phyloP scores from a whole-genome alignment of 1,140 invertebrate genomes.

The Psilanteris sp. region DNA sequence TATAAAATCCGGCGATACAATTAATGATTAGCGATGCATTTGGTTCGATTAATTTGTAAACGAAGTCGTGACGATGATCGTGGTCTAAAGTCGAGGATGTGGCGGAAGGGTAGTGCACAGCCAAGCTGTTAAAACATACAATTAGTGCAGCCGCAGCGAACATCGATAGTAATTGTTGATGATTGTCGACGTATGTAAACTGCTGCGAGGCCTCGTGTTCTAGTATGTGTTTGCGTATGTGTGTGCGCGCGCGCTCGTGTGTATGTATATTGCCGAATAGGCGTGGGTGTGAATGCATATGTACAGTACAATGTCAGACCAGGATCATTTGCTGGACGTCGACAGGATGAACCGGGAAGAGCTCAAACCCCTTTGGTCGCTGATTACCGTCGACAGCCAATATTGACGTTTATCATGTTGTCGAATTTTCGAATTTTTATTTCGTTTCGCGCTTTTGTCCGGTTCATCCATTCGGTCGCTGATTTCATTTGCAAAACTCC shows the following conservation, averaged over 20 bases:
- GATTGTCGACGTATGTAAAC: constrained; percentile 65
- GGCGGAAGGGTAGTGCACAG: constrained; percentile 67
- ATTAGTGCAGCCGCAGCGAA: constrained; percentile 77
- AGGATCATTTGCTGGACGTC: constrained; percentile 58
- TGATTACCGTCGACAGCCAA: constrained; percentile 50
- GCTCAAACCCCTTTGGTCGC: constrained; percentile 33
- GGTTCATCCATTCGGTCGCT: constrained; percentile 19
- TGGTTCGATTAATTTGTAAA: constrained; percentile 46
- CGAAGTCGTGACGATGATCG: constrained; percentile 50
- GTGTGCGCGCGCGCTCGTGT: not conserved
- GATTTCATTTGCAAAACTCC: constrained; percentile 31
- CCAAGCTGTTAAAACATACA: constrained; percentile 77
- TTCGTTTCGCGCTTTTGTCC: constrained; percentile 20
- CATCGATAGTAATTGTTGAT: constrained; percentile 73
- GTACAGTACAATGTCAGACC: constrained; percentile 48
- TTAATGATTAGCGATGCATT: constrained; percentile 37
- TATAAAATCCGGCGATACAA: constrained; percentile 17
- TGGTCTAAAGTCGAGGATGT: constrained; percentile 64
- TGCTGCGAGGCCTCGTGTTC: constrained; percentile 52
- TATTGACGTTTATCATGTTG: constrained; percentile 53
- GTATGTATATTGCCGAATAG: too few relatives aligned
- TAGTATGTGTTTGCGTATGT: constrained; percentile 3
- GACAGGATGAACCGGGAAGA: constrained; percentile 50
- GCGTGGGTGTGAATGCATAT: constrained; percentile 41
- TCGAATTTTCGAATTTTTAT: constrained; percentile 52